Base-by-base conservation (phyloP, 2,113 vertebrate genomes). In the Spermophilus dauricus region DNA sequence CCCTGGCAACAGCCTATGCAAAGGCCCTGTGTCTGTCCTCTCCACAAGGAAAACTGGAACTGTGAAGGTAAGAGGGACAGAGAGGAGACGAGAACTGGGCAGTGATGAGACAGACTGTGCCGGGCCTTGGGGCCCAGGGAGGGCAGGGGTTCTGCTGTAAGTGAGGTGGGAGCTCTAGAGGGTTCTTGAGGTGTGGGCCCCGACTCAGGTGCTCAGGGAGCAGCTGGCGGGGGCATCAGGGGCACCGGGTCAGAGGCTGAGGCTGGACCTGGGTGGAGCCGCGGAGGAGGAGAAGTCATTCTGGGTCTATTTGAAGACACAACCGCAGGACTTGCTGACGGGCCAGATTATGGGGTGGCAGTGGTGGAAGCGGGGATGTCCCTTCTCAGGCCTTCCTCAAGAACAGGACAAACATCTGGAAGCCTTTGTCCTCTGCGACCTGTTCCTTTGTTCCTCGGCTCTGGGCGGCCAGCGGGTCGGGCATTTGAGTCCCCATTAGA, bases 351-450 rank as follows among this genome's bases (percentile, higher is more conserved):
- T 0, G 48, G 30, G 20, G 42, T 16, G 4, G 90, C 20, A 34
- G n/a, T 0, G 5, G 28, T 0, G 17, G 22, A 0, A 9, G 10
- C 18, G 14, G 76, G 56, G 16, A 18, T 14, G 37, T 48, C 67
- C 51, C 37, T 11, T 34, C n/a, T 75, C 11, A 1, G 20, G 28
- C 10, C 45, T 32, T 63, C 24, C 24, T 11, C 24, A 26, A 63
- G 24, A 7, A 8, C 26, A 9, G 61, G 3, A 22, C 24, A 26
- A 26, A 17, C 30, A 17, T 30, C 51, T 37, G 24, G 20, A 16
- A 34, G 13, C 9, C 8, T 10, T 22, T 18, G 56, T 48, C 3
- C 48, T 53, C 3, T 2, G 2, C 48, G 24, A 7, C 28, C 65
- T 28, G 28, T 28, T 84, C 42, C 69, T 34, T 61, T 7, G 45